Evolutionary conservation across 1,140 invertebrate genomes (phyloP).

Genomic region (Ips nitidus): DNA sequence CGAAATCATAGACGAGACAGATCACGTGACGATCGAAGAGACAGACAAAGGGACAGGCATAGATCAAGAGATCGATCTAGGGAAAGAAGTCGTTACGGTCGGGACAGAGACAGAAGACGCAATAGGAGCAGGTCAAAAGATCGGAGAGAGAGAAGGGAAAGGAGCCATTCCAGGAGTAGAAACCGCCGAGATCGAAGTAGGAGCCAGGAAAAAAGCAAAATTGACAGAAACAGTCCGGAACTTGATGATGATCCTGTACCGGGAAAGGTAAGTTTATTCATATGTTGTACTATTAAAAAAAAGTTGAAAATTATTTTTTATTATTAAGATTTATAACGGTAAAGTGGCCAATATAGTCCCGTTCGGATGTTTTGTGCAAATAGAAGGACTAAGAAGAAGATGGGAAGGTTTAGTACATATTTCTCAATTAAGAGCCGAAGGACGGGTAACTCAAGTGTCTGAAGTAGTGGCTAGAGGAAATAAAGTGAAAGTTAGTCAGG

Average conservation of each 20-base stretch:
- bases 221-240: slow-evolving; percentile 55
- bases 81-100: neutral
- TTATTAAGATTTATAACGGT: slow-evolving; percentile 83
- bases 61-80: slow-evolving; percentile 42
- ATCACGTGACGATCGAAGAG: slow-evolving; percentile 41
- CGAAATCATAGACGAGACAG: slow-evolving; percentile 48
- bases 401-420: slow-evolving; percentile 98
- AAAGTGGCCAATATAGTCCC: slow-evolving; percentile 94
- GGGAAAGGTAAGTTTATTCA: slow-evolving; percentile 56
- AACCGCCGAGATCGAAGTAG: slow-evolving; percentile 44
- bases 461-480: slow-evolving; percentile 92
- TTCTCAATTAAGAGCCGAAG: slow-evolving; percentile 90
- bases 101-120: slow-evolving; percentile 40
- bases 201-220: slow-evolving; percentile 51
- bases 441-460: slow-evolving; percentile 89
- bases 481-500: slow-evolving; percentile 77
- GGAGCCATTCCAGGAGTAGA: slow-evolving; percentile 43
- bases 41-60: slow-evolving; percentile 35
- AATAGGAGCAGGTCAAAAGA: slow-evolving; percentile 49
- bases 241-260: slow-evolving; percentile 65
- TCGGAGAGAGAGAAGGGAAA: slow-evolving; percentile 47
- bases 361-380: slow-evolving; percentile 97
- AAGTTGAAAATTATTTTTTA: neutral
- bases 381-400: slow-evolving; percentile 84
- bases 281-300: slow-evolving; percentile 7